Percentiles rank a stretch among this genome's conserved stretches.
Conservation (phyloP, 2,888 invertebrate genomes). For the Meloe dianella region DNA sequence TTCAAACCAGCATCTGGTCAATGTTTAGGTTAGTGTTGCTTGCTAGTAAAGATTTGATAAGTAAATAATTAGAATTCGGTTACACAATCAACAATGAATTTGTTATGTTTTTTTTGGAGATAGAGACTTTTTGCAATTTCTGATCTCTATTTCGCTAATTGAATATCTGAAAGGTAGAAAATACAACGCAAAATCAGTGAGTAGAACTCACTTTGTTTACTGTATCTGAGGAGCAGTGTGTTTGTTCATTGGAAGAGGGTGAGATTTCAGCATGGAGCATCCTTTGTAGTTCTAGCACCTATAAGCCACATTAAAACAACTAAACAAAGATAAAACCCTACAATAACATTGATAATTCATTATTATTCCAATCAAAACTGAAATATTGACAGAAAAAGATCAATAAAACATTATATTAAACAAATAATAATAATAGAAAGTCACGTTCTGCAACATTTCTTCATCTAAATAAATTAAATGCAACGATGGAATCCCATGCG, state of each 20-base stretch:
- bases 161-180: background rate
- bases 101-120: constrained; percentile 8
- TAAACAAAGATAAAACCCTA: constrained; percentile 31
- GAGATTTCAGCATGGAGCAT: constrained; percentile 55
- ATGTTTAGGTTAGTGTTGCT: too few species aligned
- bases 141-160: too few species aligned
- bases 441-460: background rate
- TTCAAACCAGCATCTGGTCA: background rate
- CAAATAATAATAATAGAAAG: background rate
- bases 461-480: background rate
- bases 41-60: background rate
- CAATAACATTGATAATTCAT: constrained; percentile 28
- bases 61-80: background rate
- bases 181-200: constrained; percentile 48
- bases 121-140: constrained; percentile 14
- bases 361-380: background rate
- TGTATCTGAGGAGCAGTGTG: constrained; percentile 43
- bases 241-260: constrained; percentile 50
- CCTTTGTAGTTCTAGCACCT: constrained; percentile 58
- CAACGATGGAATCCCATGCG: background rate
- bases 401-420: constrained; percentile 15
- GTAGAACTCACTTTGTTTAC: constrained; percentile 54
- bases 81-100: background rate
- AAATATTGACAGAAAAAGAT: background rate
- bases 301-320: constrained; percentile 55